A percentile compares a stretch with the other conserved stretches of the same genome.
Evolutionary conservation across 1,140 invertebrate species (phyloP).

Genomic region (Mamestra configurata): DNA sequence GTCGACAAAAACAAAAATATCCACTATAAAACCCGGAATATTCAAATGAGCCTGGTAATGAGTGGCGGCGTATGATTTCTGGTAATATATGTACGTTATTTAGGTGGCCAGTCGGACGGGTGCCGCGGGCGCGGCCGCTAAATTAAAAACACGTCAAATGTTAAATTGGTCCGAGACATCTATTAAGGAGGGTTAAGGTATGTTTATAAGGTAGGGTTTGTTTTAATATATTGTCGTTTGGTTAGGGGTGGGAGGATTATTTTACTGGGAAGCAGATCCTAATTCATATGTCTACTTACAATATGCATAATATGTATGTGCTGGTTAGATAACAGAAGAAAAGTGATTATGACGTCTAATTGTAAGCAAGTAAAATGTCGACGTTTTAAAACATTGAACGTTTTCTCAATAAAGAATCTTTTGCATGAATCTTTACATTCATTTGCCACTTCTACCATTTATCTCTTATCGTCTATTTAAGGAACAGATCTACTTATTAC

Average conservation of each 20-base stretch:
- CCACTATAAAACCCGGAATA: conserved; percentile 56
- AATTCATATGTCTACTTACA: too few species aligned
- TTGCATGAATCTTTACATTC: too few species aligned
- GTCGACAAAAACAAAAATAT: conserved; percentile 31
- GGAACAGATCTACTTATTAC: too few species aligned
- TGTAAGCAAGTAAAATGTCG: too few species aligned
- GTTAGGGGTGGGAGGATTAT: not conserved
- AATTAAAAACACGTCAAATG: conserved; percentile 88
- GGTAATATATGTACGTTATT: conserved; percentile 86
- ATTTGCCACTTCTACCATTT: too few species aligned
- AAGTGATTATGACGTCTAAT: too few species aligned
- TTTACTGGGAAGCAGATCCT: not conserved
- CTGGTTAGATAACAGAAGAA: too few species aligned
- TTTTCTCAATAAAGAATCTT: too few species aligned
- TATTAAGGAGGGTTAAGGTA: conserved; percentile 80
- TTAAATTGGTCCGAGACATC: conserved; percentile 87
- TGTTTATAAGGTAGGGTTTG: conserved; percentile 55
- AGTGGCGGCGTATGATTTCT: conserved; percentile 78
- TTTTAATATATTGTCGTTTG: conserved; percentile 16
- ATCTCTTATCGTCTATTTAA: too few species aligned
- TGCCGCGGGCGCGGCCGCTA: conserved; percentile 83
- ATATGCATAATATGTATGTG: too few species aligned
- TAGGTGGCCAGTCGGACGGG: conserved; percentile 76
- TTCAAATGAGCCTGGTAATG: conserved; percentile 85
- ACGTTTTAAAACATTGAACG: too few species aligned